Evolutionary conservation across 1,140 invertebrate species (phyloP), one percentile per base, ranked within the genome.

Genomic region (Drosophila littoralis): DNA sequence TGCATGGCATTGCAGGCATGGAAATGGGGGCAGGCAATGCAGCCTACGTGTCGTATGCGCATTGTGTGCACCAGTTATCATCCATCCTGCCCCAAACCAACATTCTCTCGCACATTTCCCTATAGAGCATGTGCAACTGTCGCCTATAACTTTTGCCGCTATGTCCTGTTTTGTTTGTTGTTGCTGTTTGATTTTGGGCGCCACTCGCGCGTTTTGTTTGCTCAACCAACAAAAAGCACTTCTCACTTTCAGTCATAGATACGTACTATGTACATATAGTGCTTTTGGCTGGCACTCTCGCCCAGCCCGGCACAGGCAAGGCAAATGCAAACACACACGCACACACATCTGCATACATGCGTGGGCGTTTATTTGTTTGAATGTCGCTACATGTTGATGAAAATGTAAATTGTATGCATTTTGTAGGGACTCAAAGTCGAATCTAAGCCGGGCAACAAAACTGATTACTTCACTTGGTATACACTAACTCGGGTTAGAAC

Each of bases 361-460:
- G 57, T 40, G 17, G 46, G 54, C 50, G 60, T 67, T 77, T 81
- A 71, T 70, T 81, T 85, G 80, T 82, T 63, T 69, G 67, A 55
- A 63, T 70, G 66, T 58, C 54, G 65, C 64, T 81, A 60, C 67
- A 77, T 52, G 81, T 74, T 70, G 77, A 83, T 89, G 71, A 84
- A 89, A 89, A 88, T 89, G 84, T 75, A 88, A 88, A 89, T 88
- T 75, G 73, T 58, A 81, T 80, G 75, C 84, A 84, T 83, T 80
- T 40, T 22, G 36, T 58, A 32, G 45, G 60, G 64, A 52, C 43
- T 50, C 42, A 55, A 57, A 51, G 46, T 64, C 52, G 71, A 63
- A 75, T 59, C 48, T 55, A 60, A 68, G 55, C 65, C 55, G 55
- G 15, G 10, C 54, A 36, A 67, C 52, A 65, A n/a, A 72, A 65